phyloP scores from a whole-genome alignment of 2,888 invertebrate genomes.

The Didymodactylos carnosus region DNA sequence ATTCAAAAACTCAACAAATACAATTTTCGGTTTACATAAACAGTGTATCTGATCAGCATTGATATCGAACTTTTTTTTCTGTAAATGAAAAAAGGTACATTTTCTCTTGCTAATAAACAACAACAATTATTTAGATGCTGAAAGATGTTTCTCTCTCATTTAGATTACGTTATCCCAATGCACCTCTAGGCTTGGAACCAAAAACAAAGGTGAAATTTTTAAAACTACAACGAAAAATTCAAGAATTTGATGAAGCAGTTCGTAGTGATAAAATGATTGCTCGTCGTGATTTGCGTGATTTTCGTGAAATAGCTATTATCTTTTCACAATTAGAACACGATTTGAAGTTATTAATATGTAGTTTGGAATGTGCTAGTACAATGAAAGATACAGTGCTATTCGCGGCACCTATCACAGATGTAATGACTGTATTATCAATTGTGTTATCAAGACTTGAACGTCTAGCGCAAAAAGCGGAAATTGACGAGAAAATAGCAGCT shows the following conservation, averaged over 20 bases:
- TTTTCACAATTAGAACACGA: neutral
- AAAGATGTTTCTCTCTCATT: too few species aligned
- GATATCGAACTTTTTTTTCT: too few species aligned
- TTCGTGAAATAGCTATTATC: neutral
- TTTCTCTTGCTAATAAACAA: too few species aligned
- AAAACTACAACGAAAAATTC: neutral
- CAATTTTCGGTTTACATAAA: too few species aligned
- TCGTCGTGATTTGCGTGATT: neutral
- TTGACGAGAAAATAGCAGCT: neutral
- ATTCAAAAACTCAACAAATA: too few species aligned
- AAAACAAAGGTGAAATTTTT: neutral
- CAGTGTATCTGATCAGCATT: too few species aligned
- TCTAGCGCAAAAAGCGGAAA: neutral
- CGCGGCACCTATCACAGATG: neutral
- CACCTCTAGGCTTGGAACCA: neutral
- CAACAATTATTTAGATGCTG: too few species aligned
- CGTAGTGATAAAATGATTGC: neutral
- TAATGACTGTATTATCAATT: neutral
- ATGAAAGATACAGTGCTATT: conserved; percentile 1
- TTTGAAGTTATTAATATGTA: neutral
- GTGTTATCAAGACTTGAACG: neutral
- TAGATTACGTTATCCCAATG: neutral
- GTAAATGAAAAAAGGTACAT: too few species aligned
- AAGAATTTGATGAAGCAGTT: neutral
- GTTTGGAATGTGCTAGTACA: neutral